A percentile compares a stretch with the other conserved stretches of the same genome.
Evolutionary conservation across 2,888 invertebrate species (phyloP).

Genomic region (Lycocerus yunnanus): DNA sequence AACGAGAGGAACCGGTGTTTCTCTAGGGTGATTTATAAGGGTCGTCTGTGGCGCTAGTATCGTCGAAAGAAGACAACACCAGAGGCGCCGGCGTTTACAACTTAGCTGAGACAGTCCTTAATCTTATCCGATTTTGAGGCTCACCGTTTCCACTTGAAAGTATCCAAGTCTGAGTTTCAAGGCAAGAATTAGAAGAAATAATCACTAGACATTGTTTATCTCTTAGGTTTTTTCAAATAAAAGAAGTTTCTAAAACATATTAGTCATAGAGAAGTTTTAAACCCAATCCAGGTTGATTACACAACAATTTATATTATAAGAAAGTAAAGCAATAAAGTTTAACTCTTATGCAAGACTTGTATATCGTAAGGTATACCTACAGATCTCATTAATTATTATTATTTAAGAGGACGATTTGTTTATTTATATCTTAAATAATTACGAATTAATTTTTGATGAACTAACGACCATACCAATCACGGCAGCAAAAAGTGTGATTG

Average conservation of each 20-base stretch:
- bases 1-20: constrained; percentile 1
- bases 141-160: neutral
- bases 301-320: neutral
- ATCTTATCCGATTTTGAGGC: constrained; percentile 25
- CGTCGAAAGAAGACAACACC: constrained; percentile 40
- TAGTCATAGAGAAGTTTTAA: neutral
- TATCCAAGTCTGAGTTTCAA: neutral
- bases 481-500: too few species aligned
- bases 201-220: neutral
- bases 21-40: constrained; percentile 43
- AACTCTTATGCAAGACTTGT: neutral
- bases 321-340: neutral
- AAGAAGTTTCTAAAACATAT: neutral
- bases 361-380: neutral
- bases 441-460: too few species aligned
- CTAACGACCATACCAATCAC: too few species aligned
- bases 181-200: neutral
- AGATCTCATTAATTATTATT: neutral
- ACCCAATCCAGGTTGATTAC: neutral
- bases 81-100: constrained; percentile 44
- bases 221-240: neutral
- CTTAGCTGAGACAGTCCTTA: constrained; percentile 21
- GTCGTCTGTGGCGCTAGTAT: constrained; percentile 43
- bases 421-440: neutral
- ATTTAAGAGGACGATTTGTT: neutral